Evolutionary conservation across 2,888 invertebrate genomes (phyloP), one percentile per base, ranked within the genome.

Genomic region (Caenorhabditis sp.): DNA sequence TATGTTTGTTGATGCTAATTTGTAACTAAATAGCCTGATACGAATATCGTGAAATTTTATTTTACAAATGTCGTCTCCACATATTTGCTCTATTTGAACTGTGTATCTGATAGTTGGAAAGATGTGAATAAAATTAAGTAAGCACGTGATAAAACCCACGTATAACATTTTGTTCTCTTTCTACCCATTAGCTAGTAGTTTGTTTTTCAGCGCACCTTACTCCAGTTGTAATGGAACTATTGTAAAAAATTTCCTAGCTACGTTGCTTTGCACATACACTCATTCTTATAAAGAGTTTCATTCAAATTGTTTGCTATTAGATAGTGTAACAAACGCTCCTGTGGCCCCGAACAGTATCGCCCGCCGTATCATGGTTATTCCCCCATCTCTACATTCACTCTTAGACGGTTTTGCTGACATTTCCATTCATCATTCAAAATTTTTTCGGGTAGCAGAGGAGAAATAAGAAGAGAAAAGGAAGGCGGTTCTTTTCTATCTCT

Each of bases 351-450:
- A 60, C 69, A 51, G 24, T 51, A 28, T 62, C 44, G 26, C 61
- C 22, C 40, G 62, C 44, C 62, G 50, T 71, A 71, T 71, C 71
- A 71, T 28, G 26, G 20, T 55, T 62, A 55, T 70, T 62, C 20
- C n/a, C 28, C 26, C 8, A 56, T 68, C 15, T n/a, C n/a, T 51
- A 61, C 47, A n/a, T n/a, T 70, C 53, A 51, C 18, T 53, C 40
- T 35, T 60, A 69, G 22, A 69, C 60, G 68, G 68, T 68, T 68
- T 69, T 51, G 20, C 13, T 55, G 69, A 60, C 56, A 68, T 68
- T 69, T 51, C 50, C 24, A 69, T 69, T 58, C 50, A 69, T 69
- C 61, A 51, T 18, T 70, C 70, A 70, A 70, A 69, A 69, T 20
- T 50, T 32, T 22, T 18, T 35, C 35, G 18, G n/a, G 26, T 28